Percentiles rank a stretch among this genome's conserved stretches.
These are phyloP conservation scores for Forbesichthys papilliferus DNA, from an alignment of 2,113 vertebrate genomes.

Conservation along the genomic window DNA sequence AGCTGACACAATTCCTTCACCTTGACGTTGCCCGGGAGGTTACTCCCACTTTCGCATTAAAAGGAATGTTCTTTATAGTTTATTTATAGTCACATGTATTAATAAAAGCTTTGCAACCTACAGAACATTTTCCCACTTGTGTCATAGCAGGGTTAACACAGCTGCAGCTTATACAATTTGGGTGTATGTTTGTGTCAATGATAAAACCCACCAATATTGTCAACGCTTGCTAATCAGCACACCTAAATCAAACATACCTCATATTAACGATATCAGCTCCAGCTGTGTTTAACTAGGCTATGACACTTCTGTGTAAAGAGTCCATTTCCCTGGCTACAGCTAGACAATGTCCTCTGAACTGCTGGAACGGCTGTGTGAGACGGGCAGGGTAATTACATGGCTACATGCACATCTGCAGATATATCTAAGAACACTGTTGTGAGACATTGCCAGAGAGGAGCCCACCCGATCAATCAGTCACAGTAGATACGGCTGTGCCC, in stretches of 20 bases:
- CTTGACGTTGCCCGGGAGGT: slow-evolving; percentile 70
- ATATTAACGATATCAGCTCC: too few relatives aligned
- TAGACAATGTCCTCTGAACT: slow-evolving; percentile 25
- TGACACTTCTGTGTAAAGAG: slow-evolving; percentile 28
- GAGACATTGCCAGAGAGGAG: slow-evolving; percentile 12
- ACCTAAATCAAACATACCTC: too few relatives aligned
- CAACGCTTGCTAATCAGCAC: too few relatives aligned
- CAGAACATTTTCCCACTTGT: slow-evolving; percentile 15
- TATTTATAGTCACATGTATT: slow-evolving; percentile 32
- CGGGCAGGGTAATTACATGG: not conserved
- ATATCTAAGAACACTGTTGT: not conserved
- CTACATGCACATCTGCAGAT: not conserved
- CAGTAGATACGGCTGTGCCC: not conserved
- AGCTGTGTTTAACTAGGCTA: too few relatives aligned
- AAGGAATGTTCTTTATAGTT: slow-evolving; percentile 42
- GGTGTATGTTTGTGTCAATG: too few relatives aligned
- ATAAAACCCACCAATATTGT: too few relatives aligned
- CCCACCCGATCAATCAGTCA: slow-evolving; percentile 31
- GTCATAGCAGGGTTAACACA: too few relatives aligned
- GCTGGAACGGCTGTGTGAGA: slow-evolving; percentile 28
- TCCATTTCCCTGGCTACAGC: slow-evolving; percentile 34
- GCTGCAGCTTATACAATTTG: too few relatives aligned
- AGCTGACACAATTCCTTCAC: slow-evolving; percentile 63
- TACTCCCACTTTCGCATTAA: slow-evolving; percentile 29
- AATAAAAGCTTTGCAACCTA: slow-evolving; percentile 46